These are phyloP conservation scores for Spinus pinus DNA, from an alignment of 2,797 vertebrate species.

Conservation along the genomic window DNA sequence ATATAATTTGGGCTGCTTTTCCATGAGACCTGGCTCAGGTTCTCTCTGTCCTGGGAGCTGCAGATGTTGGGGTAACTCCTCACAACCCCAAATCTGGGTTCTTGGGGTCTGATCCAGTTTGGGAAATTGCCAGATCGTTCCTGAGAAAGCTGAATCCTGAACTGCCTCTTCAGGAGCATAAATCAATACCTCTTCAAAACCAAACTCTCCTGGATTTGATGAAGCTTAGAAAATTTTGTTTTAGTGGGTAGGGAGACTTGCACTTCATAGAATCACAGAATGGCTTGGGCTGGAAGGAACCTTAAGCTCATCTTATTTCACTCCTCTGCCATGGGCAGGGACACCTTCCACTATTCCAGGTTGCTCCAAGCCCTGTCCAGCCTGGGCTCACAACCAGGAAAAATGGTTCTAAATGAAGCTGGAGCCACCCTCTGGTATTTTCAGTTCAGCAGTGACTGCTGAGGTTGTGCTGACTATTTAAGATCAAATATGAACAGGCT, in stretches of 20 bases:
- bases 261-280: neutral
- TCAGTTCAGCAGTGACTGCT: neutral
- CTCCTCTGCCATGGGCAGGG: neutral
- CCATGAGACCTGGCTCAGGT: neutral
- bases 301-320: neutral
- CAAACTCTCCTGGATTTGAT: neutral
- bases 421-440: fast-evolving
- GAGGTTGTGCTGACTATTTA: neutral
- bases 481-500: neutral
- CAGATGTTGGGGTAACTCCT: neutral
- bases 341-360: neutral
- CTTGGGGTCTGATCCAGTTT: neutral
- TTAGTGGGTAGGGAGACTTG: neutral
- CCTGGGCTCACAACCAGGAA: neutral
- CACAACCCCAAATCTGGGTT: neutral
- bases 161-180: neutral
- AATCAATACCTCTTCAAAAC: neutral
- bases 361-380: neutral
- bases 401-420: neutral
- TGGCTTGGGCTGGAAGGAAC: neutral
- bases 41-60: neutral
- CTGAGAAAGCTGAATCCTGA: neutral
- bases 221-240: neutral
- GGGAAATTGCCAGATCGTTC: neutral
- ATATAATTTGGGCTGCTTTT: neutral